Conservation (phyloP, 2,797 vertebrate genomes). For the Platalea minor region DNA sequence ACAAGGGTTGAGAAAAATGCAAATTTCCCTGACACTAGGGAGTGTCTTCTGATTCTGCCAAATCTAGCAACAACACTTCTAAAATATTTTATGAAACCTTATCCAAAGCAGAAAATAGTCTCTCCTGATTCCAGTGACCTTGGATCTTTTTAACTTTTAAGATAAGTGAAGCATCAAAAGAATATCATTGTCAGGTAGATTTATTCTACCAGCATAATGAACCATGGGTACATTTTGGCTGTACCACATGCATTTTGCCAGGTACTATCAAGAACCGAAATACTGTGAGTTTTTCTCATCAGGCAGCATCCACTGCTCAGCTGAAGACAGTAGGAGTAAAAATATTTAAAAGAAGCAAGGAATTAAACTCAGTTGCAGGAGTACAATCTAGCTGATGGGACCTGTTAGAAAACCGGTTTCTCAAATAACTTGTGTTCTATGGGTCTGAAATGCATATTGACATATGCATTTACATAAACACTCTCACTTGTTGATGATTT, state of each 20-base stretch:
- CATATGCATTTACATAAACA: background rate
- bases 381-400: background rate
- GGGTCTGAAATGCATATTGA: background rate
- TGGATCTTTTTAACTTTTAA: background rate
- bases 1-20: background rate
- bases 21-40: background rate
- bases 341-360: background rate
- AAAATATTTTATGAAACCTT: background rate
- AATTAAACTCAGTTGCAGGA: background rate
- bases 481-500: background rate
- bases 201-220: background rate
- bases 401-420: background rate
- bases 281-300: background rate
- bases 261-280: background rate
- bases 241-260: background rate
- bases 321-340: background rate
- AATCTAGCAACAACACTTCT: background rate
- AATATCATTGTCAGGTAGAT: rapidly evolving
- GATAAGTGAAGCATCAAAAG: background rate
- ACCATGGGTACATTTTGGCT: background rate
- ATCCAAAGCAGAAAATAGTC: background rate
- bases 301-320: background rate
- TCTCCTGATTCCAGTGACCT: background rate
- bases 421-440: background rate
- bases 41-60: background rate